These are phyloP conservation scores for Philopedon plagiatum DNA, from an alignment of 2,888 invertebrate species.

Conservation along the genomic window DNA sequence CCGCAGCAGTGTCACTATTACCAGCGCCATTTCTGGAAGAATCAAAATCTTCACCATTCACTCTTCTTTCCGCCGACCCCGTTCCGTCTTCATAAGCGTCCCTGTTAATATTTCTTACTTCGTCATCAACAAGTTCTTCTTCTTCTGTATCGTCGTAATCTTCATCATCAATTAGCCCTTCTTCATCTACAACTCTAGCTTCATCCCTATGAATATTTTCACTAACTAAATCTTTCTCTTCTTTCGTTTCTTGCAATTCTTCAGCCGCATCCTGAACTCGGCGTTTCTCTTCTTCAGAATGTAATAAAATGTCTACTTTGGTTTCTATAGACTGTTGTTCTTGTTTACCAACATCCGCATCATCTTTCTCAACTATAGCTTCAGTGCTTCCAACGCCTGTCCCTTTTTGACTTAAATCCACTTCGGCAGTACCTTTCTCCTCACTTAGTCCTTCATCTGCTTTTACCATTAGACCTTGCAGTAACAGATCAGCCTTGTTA, in stretches of 20 bases:
- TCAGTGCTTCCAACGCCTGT: background rate
- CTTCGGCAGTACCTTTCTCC: background rate
- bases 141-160: conserved; percentile 36
- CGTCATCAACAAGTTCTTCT: conserved; percentile 37
- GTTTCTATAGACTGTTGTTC: background rate
- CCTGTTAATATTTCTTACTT: conserved; percentile 10
- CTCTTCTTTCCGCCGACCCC: conserved; percentile 18
- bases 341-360: background rate
- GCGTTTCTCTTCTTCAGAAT: background rate
- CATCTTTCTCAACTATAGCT: background rate
- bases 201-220: background rate
- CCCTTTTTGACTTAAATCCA: background rate
- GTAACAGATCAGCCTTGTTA: conserved; percentile 17
- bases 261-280: background rate
- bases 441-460: background rate
- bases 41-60: conserved; percentile 46
- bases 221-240: background rate
- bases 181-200: background rate
- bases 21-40: conserved; percentile 73
- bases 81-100: conserved; percentile 2
- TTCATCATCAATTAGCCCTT: background rate
- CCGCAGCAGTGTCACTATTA: conserved; percentile 71
- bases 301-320: background rate
- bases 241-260: background rate
- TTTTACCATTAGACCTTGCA: conserved; percentile 24